Conservation (phyloP, 2,888 invertebrate species). For the Thyatira batis region DNA sequence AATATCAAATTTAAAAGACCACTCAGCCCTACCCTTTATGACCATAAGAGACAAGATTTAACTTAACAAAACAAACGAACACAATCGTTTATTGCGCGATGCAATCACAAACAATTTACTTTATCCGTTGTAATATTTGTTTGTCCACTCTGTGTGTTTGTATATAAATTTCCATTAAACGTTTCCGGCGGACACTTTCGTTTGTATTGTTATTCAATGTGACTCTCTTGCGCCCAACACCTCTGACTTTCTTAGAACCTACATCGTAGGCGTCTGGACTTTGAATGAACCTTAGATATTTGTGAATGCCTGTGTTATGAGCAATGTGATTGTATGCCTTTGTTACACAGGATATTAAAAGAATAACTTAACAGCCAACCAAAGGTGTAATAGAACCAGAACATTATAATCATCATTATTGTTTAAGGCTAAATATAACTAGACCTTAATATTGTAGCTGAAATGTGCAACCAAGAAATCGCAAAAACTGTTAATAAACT, state of each 20-base stretch:
- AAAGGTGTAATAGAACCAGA: too few relatives aligned
- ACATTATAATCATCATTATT: too few relatives aligned
- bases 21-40: too few relatives aligned
- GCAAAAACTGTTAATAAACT: too few relatives aligned
- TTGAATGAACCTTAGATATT: constrained; percentile 11
- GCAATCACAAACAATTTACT: constrained; percentile 3
- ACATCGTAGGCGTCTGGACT: constrained; percentile 13
- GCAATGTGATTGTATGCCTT: constrained; percentile 2
- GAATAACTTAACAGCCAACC: neutral
- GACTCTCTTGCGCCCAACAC: constrained; percentile 10
- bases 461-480: too few relatives aligned
- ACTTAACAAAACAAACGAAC: neutral
- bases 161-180: neutral
- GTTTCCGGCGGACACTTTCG: constrained; percentile 63
- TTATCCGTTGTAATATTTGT: constrained; percentile 16
- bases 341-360: neutral
- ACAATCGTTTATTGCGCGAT: neutral
- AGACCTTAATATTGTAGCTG: too few relatives aligned
- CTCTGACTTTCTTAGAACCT: constrained; percentile 35
- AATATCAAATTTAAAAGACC: too few relatives aligned
- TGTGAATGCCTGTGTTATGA: constrained; percentile 9
- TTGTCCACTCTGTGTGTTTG: constrained; percentile 19
- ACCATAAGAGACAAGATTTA: neutral
- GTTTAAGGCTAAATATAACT: too few relatives aligned
- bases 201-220: constrained; percentile 57